Conservation (phyloP, 1,140 invertebrate genomes). For the Pseudachorutes palmiensis region DNA sequence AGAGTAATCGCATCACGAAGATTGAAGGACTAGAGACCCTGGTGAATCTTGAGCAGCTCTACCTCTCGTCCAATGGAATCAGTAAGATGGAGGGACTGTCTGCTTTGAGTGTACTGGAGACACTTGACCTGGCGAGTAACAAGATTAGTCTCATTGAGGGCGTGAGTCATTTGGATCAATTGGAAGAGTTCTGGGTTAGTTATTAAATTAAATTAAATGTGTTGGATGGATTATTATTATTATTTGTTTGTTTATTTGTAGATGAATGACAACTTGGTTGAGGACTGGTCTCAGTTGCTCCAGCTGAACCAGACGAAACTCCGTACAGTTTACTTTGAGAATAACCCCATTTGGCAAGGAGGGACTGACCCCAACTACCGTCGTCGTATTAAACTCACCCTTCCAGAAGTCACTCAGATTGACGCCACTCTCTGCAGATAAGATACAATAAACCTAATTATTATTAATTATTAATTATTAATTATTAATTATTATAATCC, state of each 20-base stretch:
- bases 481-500: too few relatives aligned
- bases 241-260: slow-evolving; percentile 46
- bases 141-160: slow-evolving; percentile 73
- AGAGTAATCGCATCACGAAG: slow-evolving; percentile 75
- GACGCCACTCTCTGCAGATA: slow-evolving; percentile 78
- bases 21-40: slow-evolving; percentile 77
- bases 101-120: slow-evolving; percentile 62
- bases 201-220: background rate
- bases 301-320: slow-evolving; percentile 67
- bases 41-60: slow-evolving; percentile 72
- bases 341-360: slow-evolving; percentile 64
- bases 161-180: slow-evolving; percentile 59
- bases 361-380: slow-evolving; percentile 76
- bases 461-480: too few relatives aligned
- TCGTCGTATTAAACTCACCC: slow-evolving; percentile 77
- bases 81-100: slow-evolving; percentile 63
- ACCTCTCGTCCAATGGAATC: slow-evolving; percentile 91
- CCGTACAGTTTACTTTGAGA: slow-evolving; percentile 84
- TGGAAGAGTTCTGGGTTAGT: slow-evolving; percentile 91
- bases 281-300: slow-evolving; percentile 76
- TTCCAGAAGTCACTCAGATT: slow-evolving; percentile 82
- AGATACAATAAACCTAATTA: too few relatives aligned
- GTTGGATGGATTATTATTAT: slow-evolving; percentile 10
- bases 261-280: slow-evolving; percentile 86
- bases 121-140: slow-evolving; percentile 85